These are phyloP conservation scores for Leptinotarsa haldemani DNA, from an alignment of 2,888 invertebrate species.

Conservation along the genomic window DNA sequence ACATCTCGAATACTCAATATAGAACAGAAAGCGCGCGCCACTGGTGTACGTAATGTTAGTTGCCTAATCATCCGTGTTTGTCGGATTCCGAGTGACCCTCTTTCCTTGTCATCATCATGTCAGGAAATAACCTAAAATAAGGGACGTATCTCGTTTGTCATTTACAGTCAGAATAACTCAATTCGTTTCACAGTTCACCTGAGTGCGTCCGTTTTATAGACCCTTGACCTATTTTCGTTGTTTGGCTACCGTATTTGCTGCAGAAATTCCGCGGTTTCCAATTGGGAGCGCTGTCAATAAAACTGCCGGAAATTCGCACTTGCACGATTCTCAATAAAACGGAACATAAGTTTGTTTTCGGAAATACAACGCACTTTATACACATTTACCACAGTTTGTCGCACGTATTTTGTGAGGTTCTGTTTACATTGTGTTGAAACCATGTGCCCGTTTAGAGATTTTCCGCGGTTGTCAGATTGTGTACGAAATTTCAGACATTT, in stretches of 20 bases:
- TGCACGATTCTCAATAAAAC: constrained; percentile 18
- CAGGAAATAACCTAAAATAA: constrained; percentile 31
- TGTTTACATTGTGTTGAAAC: constrained; percentile 4
- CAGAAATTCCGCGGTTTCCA: neutral
- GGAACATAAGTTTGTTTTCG: neutral
- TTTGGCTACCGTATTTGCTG: constrained; percentile 24
- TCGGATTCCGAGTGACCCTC: constrained; percentile 6
- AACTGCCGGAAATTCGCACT: constrained; percentile 26
- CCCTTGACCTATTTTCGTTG: constrained; percentile 34
- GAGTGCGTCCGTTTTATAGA: constrained; percentile 21
- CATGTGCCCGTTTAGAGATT: neutral
- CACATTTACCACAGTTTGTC: neutral
- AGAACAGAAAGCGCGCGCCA: neutral
- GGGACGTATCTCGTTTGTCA: constrained; percentile 18
- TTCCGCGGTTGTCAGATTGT: neutral
- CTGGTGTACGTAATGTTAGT: constrained; percentile 17
- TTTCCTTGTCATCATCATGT: neutral
- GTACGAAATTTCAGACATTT: neutral
- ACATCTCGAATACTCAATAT: no score
- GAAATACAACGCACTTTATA: neutral
- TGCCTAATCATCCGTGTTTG: constrained; percentile 1
- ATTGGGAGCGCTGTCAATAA: constrained; percentile 16
- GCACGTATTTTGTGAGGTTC: constrained; percentile 9
- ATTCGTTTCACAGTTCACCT: constrained; percentile 27
- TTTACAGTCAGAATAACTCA: constrained; percentile 1